Conservation (phyloP, 1,140 invertebrate species). For the Leptonema lineaticorne region DNA sequence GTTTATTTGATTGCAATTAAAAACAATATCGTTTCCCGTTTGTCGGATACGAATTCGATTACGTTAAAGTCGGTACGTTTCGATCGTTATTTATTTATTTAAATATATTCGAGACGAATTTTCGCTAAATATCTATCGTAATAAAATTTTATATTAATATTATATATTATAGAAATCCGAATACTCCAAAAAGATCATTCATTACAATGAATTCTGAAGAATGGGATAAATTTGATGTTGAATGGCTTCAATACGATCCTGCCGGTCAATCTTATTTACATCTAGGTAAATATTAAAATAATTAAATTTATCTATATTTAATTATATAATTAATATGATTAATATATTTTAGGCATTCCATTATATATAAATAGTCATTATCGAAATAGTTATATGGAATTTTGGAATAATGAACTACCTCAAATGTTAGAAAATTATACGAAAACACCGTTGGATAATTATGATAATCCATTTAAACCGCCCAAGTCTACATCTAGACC, state of each 20-base stretch:
- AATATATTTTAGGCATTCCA: conserved; percentile 62
- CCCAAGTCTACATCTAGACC: conserved; percentile 43
- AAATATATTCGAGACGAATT: too few relatives aligned
- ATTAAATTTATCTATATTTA: neutral
- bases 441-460: conserved; percentile 12
- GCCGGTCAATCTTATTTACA: conserved; percentile 72
- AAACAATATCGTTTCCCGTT: too few relatives aligned
- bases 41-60: too few relatives aligned
- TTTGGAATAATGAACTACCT: conserved; percentile 72
- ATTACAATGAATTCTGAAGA: conserved; percentile 59
- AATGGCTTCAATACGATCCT: conserved; percentile 78
- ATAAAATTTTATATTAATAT: conserved; percentile 36
- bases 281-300: conserved; percentile 62
- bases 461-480: conserved; percentile 32
- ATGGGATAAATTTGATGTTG: conserved; percentile 67
- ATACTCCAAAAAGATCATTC: conserved; percentile 62
- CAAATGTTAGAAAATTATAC: conserved; percentile 51
- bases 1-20: neutral
- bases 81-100: too few relatives aligned
- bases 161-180: conserved; percentile 70
- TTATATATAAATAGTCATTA: conserved; percentile 65
- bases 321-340: neutral
- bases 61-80: too few relatives aligned
- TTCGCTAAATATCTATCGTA: neutral
- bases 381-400: conserved; percentile 64